Base-by-base conservation (phyloP, 2,888 invertebrate species). In the Eupithecia inturbata region DNA sequence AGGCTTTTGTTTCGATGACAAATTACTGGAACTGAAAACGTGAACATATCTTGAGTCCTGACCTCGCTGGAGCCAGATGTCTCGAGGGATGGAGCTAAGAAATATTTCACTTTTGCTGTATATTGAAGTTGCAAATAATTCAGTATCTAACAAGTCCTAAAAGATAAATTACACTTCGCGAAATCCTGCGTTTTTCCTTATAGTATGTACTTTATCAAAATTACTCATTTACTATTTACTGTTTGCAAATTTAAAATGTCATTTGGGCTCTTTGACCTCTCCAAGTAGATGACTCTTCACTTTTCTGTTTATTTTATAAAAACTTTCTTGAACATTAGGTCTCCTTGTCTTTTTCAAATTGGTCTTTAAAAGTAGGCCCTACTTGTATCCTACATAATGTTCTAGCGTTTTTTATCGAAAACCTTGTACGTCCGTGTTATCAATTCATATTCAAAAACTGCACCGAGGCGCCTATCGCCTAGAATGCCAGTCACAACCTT, bases 1-100 rank as follows among this genome's bases (percentile, higher is more conserved):
- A 36, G 84, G 83, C 92, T 89, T 89, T 93, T 92, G 92, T 92
- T 91, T 92, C 91, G 88, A 92, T 90, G 90, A 92, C 91, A 91
- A 90, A 92, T 89, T 89, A 91, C 87, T 84, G 83, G 81, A 82
- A 85, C 78, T 81, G 82, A 82, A 83, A 84, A 82, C 81, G 83
- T 82, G 79, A 81, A 81, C 80, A 77, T 79, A 75, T 82, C 80
- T 83, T 77, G 71, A 22, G 39, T 36, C 63, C 33, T 57, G 73
- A 74, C 75, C 79, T 77, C 75, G 70, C 69, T 22, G 53, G 2
- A 3, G 22, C 53, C 9, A 62, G n/a, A 22, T 53, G n/a, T 36
- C 63, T n/a, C 63, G 36, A 12, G 33, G 36, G 36, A 63, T 0
- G n/a, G 63, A 22, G 5, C 12, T 0, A 1, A 12, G 4, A 12